Evolutionary conservation across 2,113 vertebrate species (phyloP).

Genomic region (Noturus placidus): DNA sequence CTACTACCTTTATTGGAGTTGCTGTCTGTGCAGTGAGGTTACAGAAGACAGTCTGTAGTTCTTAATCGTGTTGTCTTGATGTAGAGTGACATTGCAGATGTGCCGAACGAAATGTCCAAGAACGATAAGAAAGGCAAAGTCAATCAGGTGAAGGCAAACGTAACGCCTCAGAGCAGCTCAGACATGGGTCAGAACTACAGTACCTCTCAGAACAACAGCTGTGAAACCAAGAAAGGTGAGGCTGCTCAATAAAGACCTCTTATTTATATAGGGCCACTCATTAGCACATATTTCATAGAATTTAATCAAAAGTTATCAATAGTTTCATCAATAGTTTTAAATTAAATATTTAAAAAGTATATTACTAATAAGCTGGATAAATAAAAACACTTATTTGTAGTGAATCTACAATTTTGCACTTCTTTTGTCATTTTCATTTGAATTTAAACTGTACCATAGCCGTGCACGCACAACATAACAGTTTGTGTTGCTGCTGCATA

Average conservation of each 20-base stretch:
- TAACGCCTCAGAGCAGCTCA: slow-evolving; percentile 89
- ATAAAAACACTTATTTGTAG: background rate
- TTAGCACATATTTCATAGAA: background rate
- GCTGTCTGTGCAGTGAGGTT: background rate
- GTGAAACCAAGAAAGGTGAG: slow-evolving; percentile 84
- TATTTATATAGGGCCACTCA: background rate
- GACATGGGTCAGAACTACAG: slow-evolving; percentile 84
- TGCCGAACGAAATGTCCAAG: slow-evolving; percentile 92
- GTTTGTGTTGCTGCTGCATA: background rate
- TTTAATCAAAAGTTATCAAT: background rate
- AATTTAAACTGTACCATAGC: background rate
- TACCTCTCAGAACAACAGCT: slow-evolving; percentile 71
- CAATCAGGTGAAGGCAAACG: slow-evolving; percentile 85
- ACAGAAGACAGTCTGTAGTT: background rate
- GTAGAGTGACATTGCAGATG: slow-evolving; percentile 96
- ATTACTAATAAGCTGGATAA: background rate
- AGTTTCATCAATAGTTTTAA: too few species aligned
- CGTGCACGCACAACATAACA: background rate
- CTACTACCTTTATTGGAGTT: background rate
- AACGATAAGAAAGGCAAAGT: slow-evolving; percentile 93
- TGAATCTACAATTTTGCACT: background rate
- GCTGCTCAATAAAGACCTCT: background rate
- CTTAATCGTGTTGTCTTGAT: slow-evolving; percentile 31
- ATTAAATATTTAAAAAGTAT: background rate
- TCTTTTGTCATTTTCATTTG: background rate